Percentiles rank a stretch among this genome's conserved stretches.
These are phyloP conservation scores for Zaprionus vittiger DNA, from an alignment of 1,140 invertebrate species.

Conservation along the genomic window DNA sequence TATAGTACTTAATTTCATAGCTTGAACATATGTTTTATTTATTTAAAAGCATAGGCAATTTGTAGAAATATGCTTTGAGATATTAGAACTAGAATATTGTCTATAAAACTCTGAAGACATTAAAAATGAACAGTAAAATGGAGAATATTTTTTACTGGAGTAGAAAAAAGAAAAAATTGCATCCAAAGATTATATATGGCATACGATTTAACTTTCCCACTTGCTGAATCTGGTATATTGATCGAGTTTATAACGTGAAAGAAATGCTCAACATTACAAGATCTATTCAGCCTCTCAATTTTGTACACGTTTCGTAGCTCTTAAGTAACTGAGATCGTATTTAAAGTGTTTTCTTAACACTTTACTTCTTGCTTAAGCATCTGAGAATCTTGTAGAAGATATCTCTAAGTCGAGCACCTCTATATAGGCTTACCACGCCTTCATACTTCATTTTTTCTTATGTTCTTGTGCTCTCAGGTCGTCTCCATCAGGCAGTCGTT, in stretches of 20 bases:
- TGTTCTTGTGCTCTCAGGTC: conserved; percentile 1
- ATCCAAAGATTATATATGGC: background rate
- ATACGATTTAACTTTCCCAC: too few relatives aligned
- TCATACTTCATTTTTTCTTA: background rate
- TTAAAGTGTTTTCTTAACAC: too few relatives aligned
- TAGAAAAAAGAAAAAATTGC: background rate
- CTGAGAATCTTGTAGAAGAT: background rate
- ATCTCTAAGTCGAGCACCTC: background rate
- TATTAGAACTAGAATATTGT: background rate
- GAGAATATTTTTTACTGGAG: too few relatives aligned
- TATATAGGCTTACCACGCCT: background rate
- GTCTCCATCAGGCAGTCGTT: conserved; percentile 11
- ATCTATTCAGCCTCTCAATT: too few relatives aligned
- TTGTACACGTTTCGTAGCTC: too few relatives aligned
- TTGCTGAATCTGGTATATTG: too few relatives aligned
- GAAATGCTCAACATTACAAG: too few relatives aligned
- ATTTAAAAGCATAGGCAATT: background rate
- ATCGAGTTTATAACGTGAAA: too few relatives aligned
- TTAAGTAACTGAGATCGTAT: too few relatives aligned
- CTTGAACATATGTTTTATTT: background rate
- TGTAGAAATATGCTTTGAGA: background rate
- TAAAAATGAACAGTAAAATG: background rate
- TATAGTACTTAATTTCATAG: background rate
- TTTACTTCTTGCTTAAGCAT: background rate
- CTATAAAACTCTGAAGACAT: background rate